Percentiles rank a stretch among this genome's conserved stretches.
phyloP scores from a whole-genome alignment of 2,113 vertebrate species.

The Peromyscus polionotus region DNA sequence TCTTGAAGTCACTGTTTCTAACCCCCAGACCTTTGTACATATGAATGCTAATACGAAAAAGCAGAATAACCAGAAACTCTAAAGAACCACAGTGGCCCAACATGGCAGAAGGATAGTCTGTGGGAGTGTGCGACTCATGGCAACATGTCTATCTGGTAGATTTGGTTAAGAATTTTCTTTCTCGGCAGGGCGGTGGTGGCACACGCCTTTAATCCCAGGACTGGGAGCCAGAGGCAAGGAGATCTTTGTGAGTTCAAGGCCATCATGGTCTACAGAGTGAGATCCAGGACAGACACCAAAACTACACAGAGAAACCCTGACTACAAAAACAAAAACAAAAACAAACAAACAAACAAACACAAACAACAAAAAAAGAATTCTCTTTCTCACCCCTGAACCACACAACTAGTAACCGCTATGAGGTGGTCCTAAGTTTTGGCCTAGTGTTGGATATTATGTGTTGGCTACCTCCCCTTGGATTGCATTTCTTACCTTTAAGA shows the following conservation, averaged over 20 bases:
- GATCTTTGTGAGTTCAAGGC: too few relatives aligned
- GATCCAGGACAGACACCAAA: too few relatives aligned
- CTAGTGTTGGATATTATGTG: not conserved
- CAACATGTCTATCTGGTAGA: not conserved
- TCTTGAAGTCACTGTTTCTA: not conserved
- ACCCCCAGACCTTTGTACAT: not conserved
- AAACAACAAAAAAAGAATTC: not conserved
- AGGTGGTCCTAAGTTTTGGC: not conserved
- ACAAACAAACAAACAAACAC: too few relatives aligned
- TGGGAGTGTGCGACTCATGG: not conserved
- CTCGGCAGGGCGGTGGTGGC: not conserved
- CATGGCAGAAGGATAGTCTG: not conserved
- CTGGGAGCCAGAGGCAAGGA: too few relatives aligned
- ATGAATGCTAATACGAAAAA: not conserved
- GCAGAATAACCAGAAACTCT: slow-evolving; percentile 1
- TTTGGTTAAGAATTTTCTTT: not conserved
- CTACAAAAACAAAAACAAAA: too few relatives aligned
- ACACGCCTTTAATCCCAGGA: too few relatives aligned
- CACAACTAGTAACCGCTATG: not conserved
- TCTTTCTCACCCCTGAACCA: not conserved
- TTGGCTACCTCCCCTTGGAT: not conserved
- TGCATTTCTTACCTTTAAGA: not conserved
- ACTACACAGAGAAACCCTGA: too few relatives aligned
- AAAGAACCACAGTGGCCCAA: not conserved
- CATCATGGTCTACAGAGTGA: too few relatives aligned